Evolutionary conservation across 2,888 invertebrate genomes (phyloP).

Genomic region (Masnerella sp.): DNA sequence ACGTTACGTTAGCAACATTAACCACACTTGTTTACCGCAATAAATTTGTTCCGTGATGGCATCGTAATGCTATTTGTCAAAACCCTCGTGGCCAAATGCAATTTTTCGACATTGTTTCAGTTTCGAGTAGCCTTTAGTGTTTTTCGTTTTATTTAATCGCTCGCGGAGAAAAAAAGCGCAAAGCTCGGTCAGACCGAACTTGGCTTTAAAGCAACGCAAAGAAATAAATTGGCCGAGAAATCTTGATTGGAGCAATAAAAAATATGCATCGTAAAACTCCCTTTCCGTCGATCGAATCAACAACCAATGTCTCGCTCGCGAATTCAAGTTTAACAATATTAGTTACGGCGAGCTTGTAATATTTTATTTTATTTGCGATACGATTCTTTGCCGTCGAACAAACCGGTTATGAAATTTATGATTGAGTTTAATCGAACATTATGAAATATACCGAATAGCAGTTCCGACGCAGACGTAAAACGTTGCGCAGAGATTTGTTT

Average conservation of each 20-base stretch:
- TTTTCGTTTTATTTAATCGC: too few species aligned
- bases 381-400: conserved; percentile 5
- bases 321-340: conserved; percentile 13
- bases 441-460: too few species aligned
- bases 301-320: not conserved
- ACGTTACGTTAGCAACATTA: conserved; percentile 7
- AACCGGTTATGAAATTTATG: conserved; percentile 6
- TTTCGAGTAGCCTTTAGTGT: too few species aligned
- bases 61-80: conserved; percentile 7
- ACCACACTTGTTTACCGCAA: conserved; percentile 14
- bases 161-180: not conserved
- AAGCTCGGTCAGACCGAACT: not conserved
- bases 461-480: too few species aligned
- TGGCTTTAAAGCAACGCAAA: not conserved
- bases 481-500: too few species aligned
- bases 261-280: not conserved
- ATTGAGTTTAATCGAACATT: conserved; percentile 15
- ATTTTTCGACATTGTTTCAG: not conserved
- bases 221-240: not conserved
- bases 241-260: conserved; percentile 3
- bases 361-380: conserved; percentile 12
- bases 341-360: not conserved
- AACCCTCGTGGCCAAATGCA: not conserved
- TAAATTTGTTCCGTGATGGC: conserved; percentile 9
- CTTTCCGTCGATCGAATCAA: conserved; percentile 1